Base-by-base conservation (phyloP, 2,888 invertebrate species). In the Parnassius mnemosyne region DNA sequence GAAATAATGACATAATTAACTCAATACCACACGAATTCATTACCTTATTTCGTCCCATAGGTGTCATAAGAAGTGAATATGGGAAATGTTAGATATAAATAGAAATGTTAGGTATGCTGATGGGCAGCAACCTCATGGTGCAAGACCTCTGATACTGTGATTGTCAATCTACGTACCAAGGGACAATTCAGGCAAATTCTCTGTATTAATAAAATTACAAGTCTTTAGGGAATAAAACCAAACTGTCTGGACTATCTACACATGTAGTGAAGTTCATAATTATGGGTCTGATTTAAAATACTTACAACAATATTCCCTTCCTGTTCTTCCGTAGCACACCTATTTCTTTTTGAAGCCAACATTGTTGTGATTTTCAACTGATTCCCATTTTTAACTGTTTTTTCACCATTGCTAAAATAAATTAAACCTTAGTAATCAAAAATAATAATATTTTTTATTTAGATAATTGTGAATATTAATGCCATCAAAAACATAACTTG, bases 311-410 rank as follows among this genome's bases (percentile, higher is more conserved):
- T 34, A 55, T 47, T 52, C n/a, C 65, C 69, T 11, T 61, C 64
- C 20, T 67, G 63, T 65, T 60, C 59, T n/a, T 67, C 70, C 59
- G 59, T 20, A 10, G 78, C 73, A 69, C 79, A 82, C 68, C 80
- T 75, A 61, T 65, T 75, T 47, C 85, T 75, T 69, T 86, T 86
- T 5, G 66, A 57, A 44, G 75, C 63, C 68, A 84, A 83, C 77
- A 85, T 81, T 63, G 68, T 77, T 3, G 76, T 77, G 53, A 84
- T 81, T 72, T 75, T 79, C 57, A 75, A 62, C 66, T 84, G 85
- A 65, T 75, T 77, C 20, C 73, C 72, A 67, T 73, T 78, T 25
- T 73, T 68, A 12, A 70, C 63, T 43, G 71, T 73, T 63, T 70
- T 71, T 53, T 76, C 68, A 9, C 60, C 59, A 9, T 69, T 52